Conservation (phyloP, 2,888 invertebrate species). For the Orchesella flavescens region DNA sequence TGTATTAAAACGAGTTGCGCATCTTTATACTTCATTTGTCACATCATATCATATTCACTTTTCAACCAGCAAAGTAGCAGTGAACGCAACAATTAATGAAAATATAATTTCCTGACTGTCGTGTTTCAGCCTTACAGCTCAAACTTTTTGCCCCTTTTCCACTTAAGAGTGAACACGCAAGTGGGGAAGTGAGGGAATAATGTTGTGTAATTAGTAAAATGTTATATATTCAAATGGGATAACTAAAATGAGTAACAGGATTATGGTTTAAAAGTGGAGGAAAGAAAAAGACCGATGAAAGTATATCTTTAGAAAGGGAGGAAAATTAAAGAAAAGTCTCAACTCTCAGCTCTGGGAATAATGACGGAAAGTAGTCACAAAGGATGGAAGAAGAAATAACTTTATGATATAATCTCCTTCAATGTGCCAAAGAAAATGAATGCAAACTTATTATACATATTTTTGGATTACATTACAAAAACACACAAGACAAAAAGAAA, state of each 20-base stretch:
- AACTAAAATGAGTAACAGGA: background rate
- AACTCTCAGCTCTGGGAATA: constrained; percentile 5
- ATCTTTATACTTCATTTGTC: constrained; percentile 54
- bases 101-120: constrained; percentile 8
- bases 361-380: constrained; percentile 58
- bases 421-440: constrained; percentile 52
- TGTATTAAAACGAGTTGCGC: too few species aligned
- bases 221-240: constrained; percentile 15
- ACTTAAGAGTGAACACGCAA: background rate
- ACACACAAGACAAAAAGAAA: background rate
- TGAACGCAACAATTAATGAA: constrained; percentile 47
- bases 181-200: constrained; percentile 5
- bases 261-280: constrained; percentile 7
- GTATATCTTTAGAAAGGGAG: background rate
- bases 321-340: constrained; percentile 23
- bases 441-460: constrained; percentile 31
- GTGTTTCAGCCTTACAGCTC: background rate
- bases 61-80: constrained; percentile 15
- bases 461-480: constrained; percentile 3
- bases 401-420: constrained; percentile 53
- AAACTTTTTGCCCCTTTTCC: constrained; percentile 2
- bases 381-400: constrained; percentile 53
- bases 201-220: constrained; percentile 46
- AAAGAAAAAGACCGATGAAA: background rate
- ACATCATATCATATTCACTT: constrained; percentile 49